Conservation (phyloP, 2,797 vertebrate genomes). For the Adelosebastes latens region DNA sequence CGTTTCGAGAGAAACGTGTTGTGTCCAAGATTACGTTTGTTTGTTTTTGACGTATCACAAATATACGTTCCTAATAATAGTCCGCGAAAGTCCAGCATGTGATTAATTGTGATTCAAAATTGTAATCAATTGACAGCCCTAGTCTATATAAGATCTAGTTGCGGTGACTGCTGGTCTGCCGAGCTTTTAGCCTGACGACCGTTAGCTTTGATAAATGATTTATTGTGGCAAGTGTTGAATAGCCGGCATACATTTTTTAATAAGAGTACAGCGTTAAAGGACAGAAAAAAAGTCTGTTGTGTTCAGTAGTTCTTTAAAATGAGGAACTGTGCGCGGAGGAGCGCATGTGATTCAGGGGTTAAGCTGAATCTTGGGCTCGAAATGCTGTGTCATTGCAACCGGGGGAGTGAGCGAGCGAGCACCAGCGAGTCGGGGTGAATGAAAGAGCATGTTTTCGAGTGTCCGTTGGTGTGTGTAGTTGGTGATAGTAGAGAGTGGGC, state of each 20-base stretch:
- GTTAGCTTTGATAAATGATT: neutral
- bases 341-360: conserved; percentile 62
- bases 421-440: conserved; percentile 34
- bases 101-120: too few relatives aligned
- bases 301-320: conserved; percentile 1
- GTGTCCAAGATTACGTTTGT: too few relatives aligned
- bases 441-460: conserved; percentile 47
- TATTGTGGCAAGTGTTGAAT: neutral
- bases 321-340: conserved; percentile 1
- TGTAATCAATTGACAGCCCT: too few relatives aligned
- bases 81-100: too few relatives aligned
- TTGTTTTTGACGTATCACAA: too few relatives aligned
- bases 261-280: neutral
- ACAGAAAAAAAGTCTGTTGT: neutral
- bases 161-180: neutral
- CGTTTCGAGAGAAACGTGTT: too few relatives aligned
- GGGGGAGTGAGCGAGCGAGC: conserved; percentile 44
- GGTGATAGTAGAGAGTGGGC: conserved; percentile 44
- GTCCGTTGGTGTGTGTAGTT: conserved; percentile 50
- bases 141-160: neutral
- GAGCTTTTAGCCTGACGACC: neutral
- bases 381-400: conserved; percentile 71
- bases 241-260: neutral
- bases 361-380: conserved; percentile 50
- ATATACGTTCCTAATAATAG: too few relatives aligned